These are phyloP conservation scores for Sarotherodon lohbergeri DNA, from an alignment of 2,113 vertebrate genomes.

Conservation along the genomic window DNA sequence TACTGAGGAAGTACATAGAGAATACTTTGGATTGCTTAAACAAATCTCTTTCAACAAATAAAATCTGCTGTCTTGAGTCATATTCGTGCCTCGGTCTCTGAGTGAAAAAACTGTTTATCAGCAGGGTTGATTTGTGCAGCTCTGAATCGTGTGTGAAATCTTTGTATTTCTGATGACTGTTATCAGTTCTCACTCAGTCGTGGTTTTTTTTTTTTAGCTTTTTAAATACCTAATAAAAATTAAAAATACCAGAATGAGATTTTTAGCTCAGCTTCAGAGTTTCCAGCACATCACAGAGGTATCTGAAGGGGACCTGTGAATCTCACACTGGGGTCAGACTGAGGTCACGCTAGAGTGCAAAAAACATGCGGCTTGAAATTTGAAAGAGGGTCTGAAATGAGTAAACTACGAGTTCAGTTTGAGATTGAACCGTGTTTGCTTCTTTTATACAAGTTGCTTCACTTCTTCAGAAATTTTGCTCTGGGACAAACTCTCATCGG, in stretches of 20 bases:
- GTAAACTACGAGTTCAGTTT: neutral
- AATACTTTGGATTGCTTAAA: neutral
- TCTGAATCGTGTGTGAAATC: neutral
- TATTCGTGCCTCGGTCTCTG: neutral
- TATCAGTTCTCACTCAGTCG: neutral
- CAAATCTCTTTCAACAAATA: neutral
- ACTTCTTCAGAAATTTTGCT: neutral
- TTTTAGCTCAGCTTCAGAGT: neutral
- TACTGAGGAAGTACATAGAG: neutral
- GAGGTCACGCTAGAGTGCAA: neutral
- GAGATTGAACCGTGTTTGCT: neutral
- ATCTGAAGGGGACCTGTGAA: neutral
- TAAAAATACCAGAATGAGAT: neutral
- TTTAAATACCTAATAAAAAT: neutral
- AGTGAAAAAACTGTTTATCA: neutral
- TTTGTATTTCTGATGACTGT: neutral
- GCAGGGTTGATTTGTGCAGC: neutral
- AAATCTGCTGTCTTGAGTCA: neutral
- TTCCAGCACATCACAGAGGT: neutral
- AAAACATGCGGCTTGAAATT: neutral
- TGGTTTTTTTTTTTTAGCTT: accelerated
- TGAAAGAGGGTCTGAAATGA: neutral
- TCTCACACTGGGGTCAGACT: neutral
- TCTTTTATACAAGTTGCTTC: neutral
- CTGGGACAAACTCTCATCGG: neutral